Conservation (phyloP, 2,888 invertebrate species). For the Xanthia icteritia region DNA sequence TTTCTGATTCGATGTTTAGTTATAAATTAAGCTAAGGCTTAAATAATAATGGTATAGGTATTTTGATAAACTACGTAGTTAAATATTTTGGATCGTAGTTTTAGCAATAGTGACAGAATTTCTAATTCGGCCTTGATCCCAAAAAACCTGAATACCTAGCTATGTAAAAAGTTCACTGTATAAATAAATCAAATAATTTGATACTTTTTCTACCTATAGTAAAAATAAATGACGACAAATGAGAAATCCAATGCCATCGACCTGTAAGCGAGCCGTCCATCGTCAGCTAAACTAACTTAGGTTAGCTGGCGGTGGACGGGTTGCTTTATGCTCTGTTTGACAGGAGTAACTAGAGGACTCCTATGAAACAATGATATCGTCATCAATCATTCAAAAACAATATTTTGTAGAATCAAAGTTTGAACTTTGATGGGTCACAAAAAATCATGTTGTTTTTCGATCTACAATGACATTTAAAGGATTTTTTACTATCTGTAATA, state of each 20-base stretch:
- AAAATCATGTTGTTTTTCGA: background rate
- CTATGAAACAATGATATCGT: conserved; percentile 12
- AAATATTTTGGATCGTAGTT: background rate
- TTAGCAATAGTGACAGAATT: background rate
- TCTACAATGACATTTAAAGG: background rate
- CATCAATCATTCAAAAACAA: background rate
- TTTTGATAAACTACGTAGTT: conserved; percentile 3
- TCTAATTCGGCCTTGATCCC: background rate
- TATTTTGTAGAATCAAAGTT: background rate
- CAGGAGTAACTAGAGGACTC: too few species aligned
- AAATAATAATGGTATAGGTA: background rate
- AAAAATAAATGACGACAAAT: conserved; percentile 18
- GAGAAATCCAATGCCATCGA: background rate
- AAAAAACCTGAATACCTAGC: background rate
- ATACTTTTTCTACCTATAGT: background rate
- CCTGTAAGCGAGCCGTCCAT: background rate
- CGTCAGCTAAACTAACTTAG: too few species aligned
- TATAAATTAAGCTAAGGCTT: too few species aligned
- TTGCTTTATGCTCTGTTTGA: background rate
- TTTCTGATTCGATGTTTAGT: background rate
- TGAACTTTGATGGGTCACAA: conserved; percentile 1
- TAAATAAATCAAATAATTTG: too few species aligned
- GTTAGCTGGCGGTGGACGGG: too few species aligned
- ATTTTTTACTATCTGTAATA: too few species aligned
- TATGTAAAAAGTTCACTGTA: background rate